These are phyloP conservation scores for Myrmecobius fasciatus DNA, from an alignment of 2,113 vertebrate genomes.

Conservation along the genomic window DNA sequence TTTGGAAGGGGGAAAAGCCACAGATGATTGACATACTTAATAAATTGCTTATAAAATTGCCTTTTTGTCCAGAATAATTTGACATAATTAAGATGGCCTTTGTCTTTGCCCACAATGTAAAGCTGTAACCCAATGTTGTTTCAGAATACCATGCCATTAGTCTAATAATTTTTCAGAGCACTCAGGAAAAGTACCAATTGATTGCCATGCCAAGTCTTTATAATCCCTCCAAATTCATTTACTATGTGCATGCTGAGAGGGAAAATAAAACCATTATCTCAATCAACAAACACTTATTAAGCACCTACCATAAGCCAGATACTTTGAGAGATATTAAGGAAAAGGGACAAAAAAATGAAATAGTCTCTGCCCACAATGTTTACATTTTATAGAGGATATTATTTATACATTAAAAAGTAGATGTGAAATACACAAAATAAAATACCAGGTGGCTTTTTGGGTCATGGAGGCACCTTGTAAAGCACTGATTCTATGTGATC, in stretches of 20 bases:
- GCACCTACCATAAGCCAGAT: neutral
- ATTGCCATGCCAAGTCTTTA: neutral
- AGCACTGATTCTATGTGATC: neutral
- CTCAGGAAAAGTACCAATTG: constrained; percentile 31
- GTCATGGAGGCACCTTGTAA: neutral
- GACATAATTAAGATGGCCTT: constrained; percentile 66
- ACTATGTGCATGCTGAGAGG: neutral
- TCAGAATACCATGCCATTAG: neutral
- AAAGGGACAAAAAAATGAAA: neutral
- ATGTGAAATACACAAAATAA: neutral
- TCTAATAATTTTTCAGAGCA: constrained; percentile 35
- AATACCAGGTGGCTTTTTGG: neutral
- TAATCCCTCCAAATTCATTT: constrained; percentile 4
- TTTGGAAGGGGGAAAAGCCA: constrained; percentile 42
- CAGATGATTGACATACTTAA: constrained; percentile 72
- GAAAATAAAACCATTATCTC: neutral
- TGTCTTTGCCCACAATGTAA: constrained; percentile 41
- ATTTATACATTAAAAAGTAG: neutral
- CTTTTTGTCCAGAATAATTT: constrained; percentile 66
- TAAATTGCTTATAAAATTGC: constrained; percentile 70
- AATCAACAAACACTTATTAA: neutral
- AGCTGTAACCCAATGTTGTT: constrained; percentile 28
- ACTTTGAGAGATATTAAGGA: neutral
- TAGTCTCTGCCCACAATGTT: neutral
- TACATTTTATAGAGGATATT: neutral